Percentiles rank a stretch among this genome's conserved stretches.
Evolutionary conservation across 2,113 vertebrate species (phyloP).

Genomic region (Reinhardtius hippoglossoides): DNA sequence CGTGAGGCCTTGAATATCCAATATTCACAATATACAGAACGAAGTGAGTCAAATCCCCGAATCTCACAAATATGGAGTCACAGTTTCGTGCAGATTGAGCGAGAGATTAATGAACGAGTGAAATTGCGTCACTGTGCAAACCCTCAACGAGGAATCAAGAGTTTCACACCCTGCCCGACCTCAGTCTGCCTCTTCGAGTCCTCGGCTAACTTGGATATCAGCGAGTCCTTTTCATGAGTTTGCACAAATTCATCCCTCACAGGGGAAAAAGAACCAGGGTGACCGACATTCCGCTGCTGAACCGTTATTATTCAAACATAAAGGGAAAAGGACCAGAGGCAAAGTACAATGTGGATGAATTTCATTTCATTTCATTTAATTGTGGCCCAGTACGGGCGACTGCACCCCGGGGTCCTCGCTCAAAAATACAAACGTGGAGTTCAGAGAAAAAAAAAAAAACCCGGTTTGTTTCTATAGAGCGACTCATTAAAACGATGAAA

Average conservation of each 20-base stretch:
- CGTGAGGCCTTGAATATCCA: no score
- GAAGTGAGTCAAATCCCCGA: no score
- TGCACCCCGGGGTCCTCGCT: conserved; percentile 12
- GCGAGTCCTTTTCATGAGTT: conserved; percentile 25
- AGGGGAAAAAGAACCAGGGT: neutral
- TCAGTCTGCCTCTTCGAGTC: neutral
- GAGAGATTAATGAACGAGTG: no score
- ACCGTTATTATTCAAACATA: conserved; percentile 49
- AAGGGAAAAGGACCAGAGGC: conserved; percentile 62
- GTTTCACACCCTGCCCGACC: conserved; percentile 22
- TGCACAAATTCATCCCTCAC: conserved; percentile 35
- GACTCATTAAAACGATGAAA: conserved; percentile 20
- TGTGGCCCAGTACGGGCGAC: conserved; percentile 9
- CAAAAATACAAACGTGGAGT: conserved; percentile 8
- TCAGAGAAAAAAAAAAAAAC: conserved; percentile 27
- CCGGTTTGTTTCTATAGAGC: neutral
- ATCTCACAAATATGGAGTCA: no score
- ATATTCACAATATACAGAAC: no score
- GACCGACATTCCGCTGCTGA: conserved; percentile 25
- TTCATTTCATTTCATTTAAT: conserved; percentile 58
- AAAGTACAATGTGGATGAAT: conserved; percentile 53
- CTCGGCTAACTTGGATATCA: conserved; percentile 7
- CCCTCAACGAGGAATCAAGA: neutral
- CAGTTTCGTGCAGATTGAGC: no score
- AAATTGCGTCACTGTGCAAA: neutral